Evolutionary conservation across 2,888 invertebrate species (phyloP), one percentile per base, ranked within the genome.

Genomic region (Plagodis pulveraria): DNA sequence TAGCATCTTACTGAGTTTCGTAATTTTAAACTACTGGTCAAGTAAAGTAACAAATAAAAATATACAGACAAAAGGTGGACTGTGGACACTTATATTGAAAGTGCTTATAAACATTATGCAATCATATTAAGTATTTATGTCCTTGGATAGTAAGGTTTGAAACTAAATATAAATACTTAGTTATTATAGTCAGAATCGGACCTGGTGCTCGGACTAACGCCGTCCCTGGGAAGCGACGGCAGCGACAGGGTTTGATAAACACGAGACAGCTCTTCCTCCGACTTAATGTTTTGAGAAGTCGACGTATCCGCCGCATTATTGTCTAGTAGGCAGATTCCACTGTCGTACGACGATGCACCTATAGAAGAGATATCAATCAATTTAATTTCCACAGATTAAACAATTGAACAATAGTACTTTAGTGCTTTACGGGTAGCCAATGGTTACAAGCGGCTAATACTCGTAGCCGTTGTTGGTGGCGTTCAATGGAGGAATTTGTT

Each of bases 211-310:
- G 89, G 81, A 65, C 77, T 84, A 45, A 74, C 77, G 34, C 88
- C 87, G 7, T 91, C 88, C 60, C 88, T 80, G 34, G 83, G 69
- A 11, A 84, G 74, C 0, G 81, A 50, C 7, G 87, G 86, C 63
- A 90, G 69, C 10, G 87, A 74, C 10, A 90, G 74, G 6, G 84
- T 86, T 67, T 91, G 90, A 62, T 90, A 91, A 6, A 90, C 90
- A 35, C 89, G 76, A 0, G 88, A 83, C 40, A 89, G 63, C 5
- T 90, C 91, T 58, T 89, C 89, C 40, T 89, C 87, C 0, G 76
- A 78, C 62, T 89, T 89, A 32, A 84, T 72, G 50, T 64, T 78
- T 63, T 86, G 87, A 0, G 81, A 71, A 61, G 76, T 83, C 2
- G 84, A 73, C 6, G 80, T 75, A 22, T 87, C 87, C 1, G 73